phyloP scores from a whole-genome alignment of 2,113 vertebrate genomes.

The Percina caprodes region DNA sequence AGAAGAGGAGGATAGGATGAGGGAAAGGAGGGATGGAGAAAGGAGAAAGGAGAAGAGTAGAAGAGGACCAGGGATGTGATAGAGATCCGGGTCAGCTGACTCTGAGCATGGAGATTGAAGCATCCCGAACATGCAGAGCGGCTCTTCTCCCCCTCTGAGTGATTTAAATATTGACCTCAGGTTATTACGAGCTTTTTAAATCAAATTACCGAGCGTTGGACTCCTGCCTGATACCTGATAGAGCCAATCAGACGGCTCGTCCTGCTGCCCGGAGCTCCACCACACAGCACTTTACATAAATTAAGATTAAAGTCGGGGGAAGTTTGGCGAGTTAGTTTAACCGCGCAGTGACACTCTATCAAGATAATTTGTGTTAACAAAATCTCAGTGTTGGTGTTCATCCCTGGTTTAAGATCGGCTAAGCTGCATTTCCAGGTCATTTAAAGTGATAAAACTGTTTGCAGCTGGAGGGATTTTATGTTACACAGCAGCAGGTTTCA shows the following conservation, averaged over 20 bases:
- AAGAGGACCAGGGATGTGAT: constrained; percentile 1
- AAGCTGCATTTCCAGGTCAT: constrained; percentile 60
- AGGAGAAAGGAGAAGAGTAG: background rate
- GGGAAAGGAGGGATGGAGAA: background rate
- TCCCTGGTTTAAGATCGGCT: constrained; percentile 62
- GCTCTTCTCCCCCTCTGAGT: constrained; percentile 65
- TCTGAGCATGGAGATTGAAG: constrained; percentile 39
- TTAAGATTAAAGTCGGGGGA: constrained; percentile 76
- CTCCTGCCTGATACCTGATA: constrained; percentile 73
- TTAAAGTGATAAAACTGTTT: constrained; percentile 54
- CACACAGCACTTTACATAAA: constrained; percentile 77
- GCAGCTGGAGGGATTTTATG: constrained; percentile 42
- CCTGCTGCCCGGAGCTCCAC: constrained; percentile 56
- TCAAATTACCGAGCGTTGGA: constrained; percentile 75
- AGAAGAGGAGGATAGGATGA: background rate
- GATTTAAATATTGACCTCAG: constrained; percentile 79
- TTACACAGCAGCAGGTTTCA: constrained; percentile 23
- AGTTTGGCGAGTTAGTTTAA: constrained; percentile 61
- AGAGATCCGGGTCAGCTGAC: constrained; percentile 13
- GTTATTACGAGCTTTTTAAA: constrained; percentile 80
- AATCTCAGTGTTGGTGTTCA: constrained; percentile 51
- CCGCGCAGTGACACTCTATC: constrained; percentile 46
- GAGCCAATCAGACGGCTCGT: constrained; percentile 70
- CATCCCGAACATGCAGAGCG: constrained; percentile 52
- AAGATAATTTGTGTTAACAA: constrained; percentile 39